Conservation (phyloP, 2,888 invertebrate genomes). For the Chrysolina haemoptera region DNA sequence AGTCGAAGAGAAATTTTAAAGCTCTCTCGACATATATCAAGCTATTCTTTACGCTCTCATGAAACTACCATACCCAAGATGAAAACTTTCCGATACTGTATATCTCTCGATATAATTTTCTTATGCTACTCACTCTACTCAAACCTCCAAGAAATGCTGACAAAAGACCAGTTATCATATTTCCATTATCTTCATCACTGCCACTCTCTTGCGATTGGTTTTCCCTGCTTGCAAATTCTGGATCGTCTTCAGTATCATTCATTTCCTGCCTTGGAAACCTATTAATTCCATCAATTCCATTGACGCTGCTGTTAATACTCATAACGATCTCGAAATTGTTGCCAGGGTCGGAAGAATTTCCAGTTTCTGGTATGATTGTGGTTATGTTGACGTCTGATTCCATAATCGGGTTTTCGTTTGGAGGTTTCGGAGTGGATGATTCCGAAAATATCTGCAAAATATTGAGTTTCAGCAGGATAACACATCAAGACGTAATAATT, state of each 20-base stretch:
- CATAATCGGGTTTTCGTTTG: not conserved
- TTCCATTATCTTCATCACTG: constrained; percentile 62
- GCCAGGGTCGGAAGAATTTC: not conserved
- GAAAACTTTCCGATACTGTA: no score
- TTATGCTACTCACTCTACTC: constrained; percentile 61
- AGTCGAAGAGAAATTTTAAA: no score
- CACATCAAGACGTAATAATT: no score
- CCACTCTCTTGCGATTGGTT: constrained; percentile 54
- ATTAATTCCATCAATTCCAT: constrained; percentile 25
- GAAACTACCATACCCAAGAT: no score
- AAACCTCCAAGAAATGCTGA: constrained; percentile 67
- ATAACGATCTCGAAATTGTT: not conserved
- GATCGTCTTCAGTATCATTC: constrained; percentile 46
- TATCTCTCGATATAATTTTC: not conserved
- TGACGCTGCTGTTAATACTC: not conserved
- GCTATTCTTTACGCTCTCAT: no score
- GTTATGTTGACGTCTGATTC: not conserved
- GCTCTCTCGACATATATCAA: no score
- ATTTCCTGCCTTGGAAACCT: constrained; percentile 52
- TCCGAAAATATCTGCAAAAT: not conserved
- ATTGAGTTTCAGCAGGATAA: no score
- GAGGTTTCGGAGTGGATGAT: not conserved
- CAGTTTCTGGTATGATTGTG: not conserved
- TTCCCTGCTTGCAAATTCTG: constrained; percentile 46
- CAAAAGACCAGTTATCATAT: constrained; percentile 65